Conservation (phyloP, 2,797 vertebrate species). For the Sebastes goodei region DNA sequence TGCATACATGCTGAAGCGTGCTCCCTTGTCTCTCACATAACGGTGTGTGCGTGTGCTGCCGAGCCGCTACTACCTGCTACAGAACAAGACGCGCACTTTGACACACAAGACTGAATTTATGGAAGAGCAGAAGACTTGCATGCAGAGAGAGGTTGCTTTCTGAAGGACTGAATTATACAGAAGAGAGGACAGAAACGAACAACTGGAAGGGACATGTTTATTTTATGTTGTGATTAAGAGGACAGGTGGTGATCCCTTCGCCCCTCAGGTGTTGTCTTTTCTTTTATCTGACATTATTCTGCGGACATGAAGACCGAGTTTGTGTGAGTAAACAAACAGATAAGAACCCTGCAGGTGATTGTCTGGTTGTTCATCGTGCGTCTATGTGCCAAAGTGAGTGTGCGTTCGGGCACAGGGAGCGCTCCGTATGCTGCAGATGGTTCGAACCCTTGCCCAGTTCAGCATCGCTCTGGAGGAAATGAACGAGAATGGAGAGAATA, state of each 20-base stretch:
- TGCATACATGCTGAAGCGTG: conserved; percentile 43
- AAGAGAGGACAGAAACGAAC: not conserved
- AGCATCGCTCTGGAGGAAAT: conserved; percentile 98
- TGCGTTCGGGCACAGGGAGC: conserved; percentile 42
- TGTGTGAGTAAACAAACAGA: conserved; percentile 33
- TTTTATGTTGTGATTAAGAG: conserved; percentile 7
- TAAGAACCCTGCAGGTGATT: not conserved
- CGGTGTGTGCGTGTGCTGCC: not conserved
- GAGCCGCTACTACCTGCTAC: conserved; percentile 16
- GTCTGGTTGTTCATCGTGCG: not conserved
- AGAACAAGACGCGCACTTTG: conserved; percentile 28
- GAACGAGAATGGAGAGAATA: conserved; percentile 89
- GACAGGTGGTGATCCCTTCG: conserved; percentile 13
- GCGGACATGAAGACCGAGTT: conserved; percentile 34
- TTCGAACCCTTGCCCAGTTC: conserved; percentile 97
- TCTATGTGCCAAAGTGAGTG: conserved; percentile 52
- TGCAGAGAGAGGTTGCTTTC: conserved; percentile 1
- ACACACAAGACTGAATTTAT: conserved; percentile 21
- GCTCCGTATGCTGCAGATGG: conserved; percentile 97
- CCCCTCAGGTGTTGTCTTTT: conserved; percentile 12
- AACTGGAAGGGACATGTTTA: not conserved
- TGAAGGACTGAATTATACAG: conserved; percentile 31
- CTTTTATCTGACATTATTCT: not conserved
- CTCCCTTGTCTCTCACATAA: conserved; percentile 26
- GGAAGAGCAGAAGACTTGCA: conserved; percentile 2